Percentiles rank a stretch among this genome's conserved stretches.
These are phyloP conservation scores for Neotoxoptera formosana DNA, from an alignment of 1,140 invertebrate species.

Conservation along the genomic window DNA sequence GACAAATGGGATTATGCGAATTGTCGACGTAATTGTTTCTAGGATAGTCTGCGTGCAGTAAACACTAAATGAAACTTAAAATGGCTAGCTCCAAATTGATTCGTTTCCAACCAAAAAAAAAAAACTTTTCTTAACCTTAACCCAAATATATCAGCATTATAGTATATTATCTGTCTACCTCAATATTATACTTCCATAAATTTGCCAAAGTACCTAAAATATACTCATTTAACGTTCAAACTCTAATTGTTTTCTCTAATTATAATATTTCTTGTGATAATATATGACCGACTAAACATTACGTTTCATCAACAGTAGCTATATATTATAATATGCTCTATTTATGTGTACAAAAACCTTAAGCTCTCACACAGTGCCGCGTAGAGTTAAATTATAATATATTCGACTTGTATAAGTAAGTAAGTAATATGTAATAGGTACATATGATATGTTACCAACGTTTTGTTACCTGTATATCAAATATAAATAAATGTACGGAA, in stretches of 20 bases:
- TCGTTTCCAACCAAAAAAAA: constrained; percentile 23
- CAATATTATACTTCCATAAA: neutral
- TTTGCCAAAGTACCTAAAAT: neutral
- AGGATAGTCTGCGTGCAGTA: neutral
- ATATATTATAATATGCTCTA: no score
- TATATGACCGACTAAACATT: neutral
- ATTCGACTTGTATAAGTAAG: no score
- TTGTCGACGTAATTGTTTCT: neutral
- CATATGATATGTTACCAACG: neutral
- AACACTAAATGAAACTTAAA: neutral
- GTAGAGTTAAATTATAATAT: neutral
- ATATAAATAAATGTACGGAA: neutral
- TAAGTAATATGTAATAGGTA: no score
- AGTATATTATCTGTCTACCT: neutral
- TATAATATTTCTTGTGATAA: no score
- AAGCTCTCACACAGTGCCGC: neutral
- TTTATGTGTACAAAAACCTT: neutral
- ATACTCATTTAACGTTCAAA: neutral
- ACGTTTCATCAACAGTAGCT: neutral
- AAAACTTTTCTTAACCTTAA: neutral
- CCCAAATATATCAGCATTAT: constrained; percentile 20
- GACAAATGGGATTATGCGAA: neutral
- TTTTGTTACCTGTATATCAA: neutral
- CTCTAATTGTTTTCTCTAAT: neutral
- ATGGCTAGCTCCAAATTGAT: neutral